Evolutionary conservation across 1,140 invertebrate species (phyloP).

Genomic region (Uloborus diversus): DNA sequence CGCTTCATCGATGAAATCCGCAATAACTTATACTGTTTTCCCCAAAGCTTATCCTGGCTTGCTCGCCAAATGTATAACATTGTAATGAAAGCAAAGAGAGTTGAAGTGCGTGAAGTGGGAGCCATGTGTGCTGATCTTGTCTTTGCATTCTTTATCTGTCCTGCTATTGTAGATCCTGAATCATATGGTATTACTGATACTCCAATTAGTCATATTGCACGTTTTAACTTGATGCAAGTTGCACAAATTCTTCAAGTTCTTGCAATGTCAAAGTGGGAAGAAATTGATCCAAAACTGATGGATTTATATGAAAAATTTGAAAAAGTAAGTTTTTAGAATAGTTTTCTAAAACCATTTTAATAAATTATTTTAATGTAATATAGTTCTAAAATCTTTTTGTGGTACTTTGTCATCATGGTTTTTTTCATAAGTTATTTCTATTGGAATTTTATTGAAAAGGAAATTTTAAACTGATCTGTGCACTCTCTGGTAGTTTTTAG

Average conservation of each 20-base stretch:
- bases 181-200: conserved; percentile 94
- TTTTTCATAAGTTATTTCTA: no score
- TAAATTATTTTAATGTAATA: background rate
- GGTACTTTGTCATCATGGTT: no score
- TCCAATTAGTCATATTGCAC: conserved; percentile 82
- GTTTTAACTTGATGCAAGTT: conserved; percentile 89
- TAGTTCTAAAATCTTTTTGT: background rate
- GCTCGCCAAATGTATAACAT: conserved; percentile 70
- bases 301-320: conserved; percentile 83
- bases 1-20: conserved; percentile 85
- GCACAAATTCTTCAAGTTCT: conserved; percentile 90
- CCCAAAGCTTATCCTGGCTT: conserved; percentile 74
- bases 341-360: background rate
- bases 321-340: conserved; percentile 66
- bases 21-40: conserved; percentile 91
- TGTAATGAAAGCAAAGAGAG: conserved; percentile 64
- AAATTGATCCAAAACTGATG: conserved; percentile 75
- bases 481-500: no score
- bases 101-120: conserved; percentile 70
- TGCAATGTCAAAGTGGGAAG: conserved; percentile 84
- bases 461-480: no score
- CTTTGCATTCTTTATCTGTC: conserved; percentile 94
- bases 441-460: no score
- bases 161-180: conserved; percentile 95
- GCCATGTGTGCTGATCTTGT: conserved; percentile 91